A percentile compares a stretch with the other conserved stretches of the same genome.
These are phyloP conservation scores for Trisateles emortualis DNA, from an alignment of 2,888 invertebrate genomes.

Conservation along the genomic window DNA sequence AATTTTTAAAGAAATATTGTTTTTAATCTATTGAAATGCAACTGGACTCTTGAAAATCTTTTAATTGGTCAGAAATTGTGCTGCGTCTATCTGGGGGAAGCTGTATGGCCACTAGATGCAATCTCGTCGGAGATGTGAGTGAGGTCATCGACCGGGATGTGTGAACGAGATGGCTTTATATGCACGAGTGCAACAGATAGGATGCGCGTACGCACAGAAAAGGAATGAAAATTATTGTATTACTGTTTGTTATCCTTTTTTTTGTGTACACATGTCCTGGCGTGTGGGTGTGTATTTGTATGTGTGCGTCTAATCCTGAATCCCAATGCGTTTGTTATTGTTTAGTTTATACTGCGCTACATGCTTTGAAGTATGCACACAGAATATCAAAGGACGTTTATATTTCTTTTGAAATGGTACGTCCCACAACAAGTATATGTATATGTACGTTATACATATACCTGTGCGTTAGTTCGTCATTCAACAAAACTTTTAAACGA, in stretches of 20 bases:
- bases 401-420: slow-evolving; percentile 47
- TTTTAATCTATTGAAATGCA: slow-evolving; percentile 23
- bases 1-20: slow-evolving; percentile 22
- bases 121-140: slow-evolving; percentile 82
- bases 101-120: slow-evolving; percentile 85
- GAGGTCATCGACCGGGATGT: slow-evolving; percentile 78
- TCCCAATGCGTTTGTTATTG: slow-evolving; percentile 68
- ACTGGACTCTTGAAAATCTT: slow-evolving; percentile 62
- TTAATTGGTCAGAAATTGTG: slow-evolving; percentile 82
- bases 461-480: slow-evolving; percentile 44
- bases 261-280: slow-evolving; percentile 57
- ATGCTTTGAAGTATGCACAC: slow-evolving; percentile 54
- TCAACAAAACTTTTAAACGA: slow-evolving; percentile 52
- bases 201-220: slow-evolving; percentile 85
- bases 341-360: slow-evolving; percentile 58
- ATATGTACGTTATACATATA: slow-evolving; percentile 22
- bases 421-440: slow-evolving; percentile 30
- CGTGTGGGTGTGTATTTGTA: slow-evolving; percentile 48
- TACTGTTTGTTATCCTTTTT: slow-evolving; percentile 79
- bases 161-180: slow-evolving; percentile 67
- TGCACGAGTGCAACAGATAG: slow-evolving; percentile 68
- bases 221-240: slow-evolving; percentile 84
- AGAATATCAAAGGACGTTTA: slow-evolving; percentile 63
- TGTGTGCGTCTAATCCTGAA: slow-evolving; percentile 70
- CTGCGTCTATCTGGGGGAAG: slow-evolving; percentile 80